Conservation (phyloP, 2,797 vertebrate genomes). For the Cirrhinus molitorella region DNA sequence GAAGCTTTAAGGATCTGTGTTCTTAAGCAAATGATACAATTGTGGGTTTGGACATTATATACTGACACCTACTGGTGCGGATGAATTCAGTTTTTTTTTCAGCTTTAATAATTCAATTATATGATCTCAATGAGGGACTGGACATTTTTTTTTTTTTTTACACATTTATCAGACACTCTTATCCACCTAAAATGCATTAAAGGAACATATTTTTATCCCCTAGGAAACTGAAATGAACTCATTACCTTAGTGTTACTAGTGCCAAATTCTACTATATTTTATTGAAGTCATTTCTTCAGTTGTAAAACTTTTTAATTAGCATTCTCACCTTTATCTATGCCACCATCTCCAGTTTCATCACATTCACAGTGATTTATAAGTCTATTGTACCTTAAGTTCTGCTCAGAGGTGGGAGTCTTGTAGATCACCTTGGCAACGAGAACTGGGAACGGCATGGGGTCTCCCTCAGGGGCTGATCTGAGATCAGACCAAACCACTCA, state of each 20-base stretch:
- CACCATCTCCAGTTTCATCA: neutral
- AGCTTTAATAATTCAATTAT: neutral
- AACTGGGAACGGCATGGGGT: neutral
- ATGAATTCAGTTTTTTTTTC: neutral
- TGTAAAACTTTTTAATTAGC: conserved; percentile 20
- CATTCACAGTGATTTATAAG: neutral
- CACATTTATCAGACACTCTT: neutral
- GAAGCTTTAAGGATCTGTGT: neutral
- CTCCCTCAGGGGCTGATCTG: conserved; percentile 24
- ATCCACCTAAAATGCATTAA: neutral
- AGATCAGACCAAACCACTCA: conserved; percentile 25
- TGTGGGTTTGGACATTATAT: neutral
- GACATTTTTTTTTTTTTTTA: neutral
- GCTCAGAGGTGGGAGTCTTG: neutral
- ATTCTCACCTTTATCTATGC: neutral
- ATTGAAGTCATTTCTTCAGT: neutral
- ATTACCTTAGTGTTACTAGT: neutral
- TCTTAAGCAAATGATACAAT: neutral
- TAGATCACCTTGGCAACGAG: conserved; percentile 5
- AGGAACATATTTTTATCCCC: neutral
- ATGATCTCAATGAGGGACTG: too few relatives aligned
- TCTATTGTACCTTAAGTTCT: neutral
- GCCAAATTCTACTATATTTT: neutral
- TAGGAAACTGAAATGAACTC: neutral
- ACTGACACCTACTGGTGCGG: neutral